Conservation (phyloP, 2,888 invertebrate genomes). For the Harpalus rufipes region DNA sequence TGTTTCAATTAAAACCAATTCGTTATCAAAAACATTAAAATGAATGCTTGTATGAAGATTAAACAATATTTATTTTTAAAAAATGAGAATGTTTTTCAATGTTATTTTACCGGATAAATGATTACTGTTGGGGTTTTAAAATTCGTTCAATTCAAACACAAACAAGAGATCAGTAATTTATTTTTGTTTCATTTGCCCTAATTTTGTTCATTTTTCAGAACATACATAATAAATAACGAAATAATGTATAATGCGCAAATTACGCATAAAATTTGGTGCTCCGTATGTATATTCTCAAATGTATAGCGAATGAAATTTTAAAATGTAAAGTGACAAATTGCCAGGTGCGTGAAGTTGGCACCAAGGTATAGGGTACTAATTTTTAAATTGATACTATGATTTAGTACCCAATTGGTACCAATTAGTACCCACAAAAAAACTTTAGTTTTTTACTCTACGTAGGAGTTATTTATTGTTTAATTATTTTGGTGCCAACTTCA, state of each 20-base stretch:
- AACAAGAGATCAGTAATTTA: neutral
- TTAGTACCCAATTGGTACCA: too few species aligned
- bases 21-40: neutral
- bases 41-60: neutral
- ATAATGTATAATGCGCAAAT: neutral
- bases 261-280: too few species aligned
- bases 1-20: neutral
- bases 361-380: too few species aligned
- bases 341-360: too few species aligned
- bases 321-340: too few species aligned
- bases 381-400: too few species aligned
- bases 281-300: too few species aligned
- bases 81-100: neutral
- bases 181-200: neutral
- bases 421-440: too few species aligned
- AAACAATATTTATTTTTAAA: neutral
- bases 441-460: too few species aligned
- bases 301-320: too few species aligned
- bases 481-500: too few species aligned
- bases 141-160: constrained; percentile 2
- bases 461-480: too few species aligned
- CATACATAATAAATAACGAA: neutral
- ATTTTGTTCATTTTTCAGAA: neutral
- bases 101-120: constrained; percentile 3
- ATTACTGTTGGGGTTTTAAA: neutral